phyloP scores from a whole-genome alignment of 2,888 invertebrate genomes.

The Branchellion lobata region DNA sequence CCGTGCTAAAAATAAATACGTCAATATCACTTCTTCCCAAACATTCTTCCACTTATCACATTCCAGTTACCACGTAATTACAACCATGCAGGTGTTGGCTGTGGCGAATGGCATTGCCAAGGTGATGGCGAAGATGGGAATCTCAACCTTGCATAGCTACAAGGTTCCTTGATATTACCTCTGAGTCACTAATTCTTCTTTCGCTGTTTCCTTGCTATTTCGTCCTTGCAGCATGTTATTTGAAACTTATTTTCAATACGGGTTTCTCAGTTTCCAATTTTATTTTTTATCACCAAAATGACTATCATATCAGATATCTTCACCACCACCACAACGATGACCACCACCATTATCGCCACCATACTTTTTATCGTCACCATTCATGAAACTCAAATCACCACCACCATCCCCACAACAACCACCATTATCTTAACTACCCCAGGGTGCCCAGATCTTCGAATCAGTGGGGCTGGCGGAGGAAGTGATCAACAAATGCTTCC shows the following conservation, averaged over 20 bases:
- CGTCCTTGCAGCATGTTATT: neutral
- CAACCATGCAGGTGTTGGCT: slow-evolving; percentile 80
- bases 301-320: no score
- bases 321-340: no score
- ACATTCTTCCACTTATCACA: no score
- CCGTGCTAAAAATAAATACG: no score
- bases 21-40: no score
- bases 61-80: no score
- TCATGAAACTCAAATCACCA: no score
- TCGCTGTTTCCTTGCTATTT: neutral
- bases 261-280: neutral
- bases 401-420: no score
- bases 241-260: neutral
- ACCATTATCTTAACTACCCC: neutral
- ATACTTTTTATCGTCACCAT: no score
- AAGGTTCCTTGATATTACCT: slow-evolving; percentile 67
- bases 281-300: no score
- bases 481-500: slow-evolving; percentile 83
- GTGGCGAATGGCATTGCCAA: slow-evolving; percentile 86
- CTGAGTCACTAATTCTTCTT: neutral
- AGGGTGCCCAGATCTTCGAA: slow-evolving; percentile 96
- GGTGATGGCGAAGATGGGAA: slow-evolving; percentile 99
- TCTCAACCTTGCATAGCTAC: slow-evolving; percentile 95
- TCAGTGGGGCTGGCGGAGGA: slow-evolving; percentile 91
- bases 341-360: no score